Evolutionary conservation across 1,140 invertebrate species (phyloP).

Genomic region (Branchinecta lindahli): DNA sequence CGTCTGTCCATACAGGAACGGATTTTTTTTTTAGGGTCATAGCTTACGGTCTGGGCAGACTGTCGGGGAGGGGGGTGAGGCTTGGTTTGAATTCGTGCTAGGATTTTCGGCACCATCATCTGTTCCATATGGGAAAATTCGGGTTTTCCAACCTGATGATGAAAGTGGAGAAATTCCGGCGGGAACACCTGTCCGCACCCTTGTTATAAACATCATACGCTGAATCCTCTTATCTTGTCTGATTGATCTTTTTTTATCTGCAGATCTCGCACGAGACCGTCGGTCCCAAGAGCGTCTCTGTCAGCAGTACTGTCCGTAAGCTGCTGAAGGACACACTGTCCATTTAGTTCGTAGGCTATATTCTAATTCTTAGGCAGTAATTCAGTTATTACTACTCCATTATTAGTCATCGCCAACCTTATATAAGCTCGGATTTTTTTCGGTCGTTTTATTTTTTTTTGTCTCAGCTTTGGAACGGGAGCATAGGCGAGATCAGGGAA

Average conservation of each 20-base stretch:
- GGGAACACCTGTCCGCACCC: too few relatives aligned
- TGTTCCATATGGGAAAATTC: too few relatives aligned
- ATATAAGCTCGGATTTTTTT: neutral
- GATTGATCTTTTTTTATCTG: slow-evolving; percentile 18
- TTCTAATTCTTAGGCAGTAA: neutral
- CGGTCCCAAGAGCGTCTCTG: slow-evolving; percentile 46
- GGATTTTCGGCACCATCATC: too few relatives aligned
- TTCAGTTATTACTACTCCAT: neutral
- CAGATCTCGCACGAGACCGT: slow-evolving; percentile 54
- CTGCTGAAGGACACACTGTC: slow-evolving; percentile 72
- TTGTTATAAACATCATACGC: too few relatives aligned
- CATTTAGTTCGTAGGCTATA: neutral
- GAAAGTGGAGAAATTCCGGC: too few relatives aligned
- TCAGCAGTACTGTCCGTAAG: slow-evolving; percentile 74
- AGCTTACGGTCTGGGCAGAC: too few relatives aligned
- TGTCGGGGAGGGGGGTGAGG: too few relatives aligned
- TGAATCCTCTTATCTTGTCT: too few relatives aligned
- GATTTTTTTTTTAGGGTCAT: too few relatives aligned
- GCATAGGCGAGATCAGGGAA: neutral
- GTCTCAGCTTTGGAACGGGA: neutral
- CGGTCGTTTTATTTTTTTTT: neutral
- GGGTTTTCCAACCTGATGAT: too few relatives aligned
- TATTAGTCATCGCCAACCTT: neutral
- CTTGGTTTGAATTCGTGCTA: too few relatives aligned
- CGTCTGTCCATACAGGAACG: too few relatives aligned